These are phyloP conservation scores for Tolypeutes matacus DNA, from an alignment of 2,797 vertebrate genomes.

Conservation along the genomic window DNA sequence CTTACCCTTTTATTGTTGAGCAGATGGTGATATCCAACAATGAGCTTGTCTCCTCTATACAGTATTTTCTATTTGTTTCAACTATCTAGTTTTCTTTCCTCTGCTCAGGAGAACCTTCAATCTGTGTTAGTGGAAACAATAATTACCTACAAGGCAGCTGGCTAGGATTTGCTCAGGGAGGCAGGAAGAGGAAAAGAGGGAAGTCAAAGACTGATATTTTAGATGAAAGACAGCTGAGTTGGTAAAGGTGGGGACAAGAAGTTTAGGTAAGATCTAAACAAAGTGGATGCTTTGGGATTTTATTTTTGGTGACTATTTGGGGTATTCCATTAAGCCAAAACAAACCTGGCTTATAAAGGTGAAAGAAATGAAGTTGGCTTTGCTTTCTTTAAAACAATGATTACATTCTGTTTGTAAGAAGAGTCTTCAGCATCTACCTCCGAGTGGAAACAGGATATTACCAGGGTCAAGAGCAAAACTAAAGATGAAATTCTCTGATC, in stretches of 20 bases:
- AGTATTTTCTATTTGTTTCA: background rate
- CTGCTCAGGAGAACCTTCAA: background rate
- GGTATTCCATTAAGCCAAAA: background rate
- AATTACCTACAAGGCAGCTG: background rate
- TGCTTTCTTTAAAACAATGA: background rate
- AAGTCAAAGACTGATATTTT: background rate
- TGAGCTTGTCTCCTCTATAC: background rate
- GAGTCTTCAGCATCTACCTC: background rate
- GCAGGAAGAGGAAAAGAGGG: background rate
- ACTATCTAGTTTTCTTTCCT: background rate
- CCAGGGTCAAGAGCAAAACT: background rate
- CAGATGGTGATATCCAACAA: background rate
- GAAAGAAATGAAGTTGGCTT: background rate
- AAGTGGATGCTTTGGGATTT: background rate
- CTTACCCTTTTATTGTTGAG: background rate
- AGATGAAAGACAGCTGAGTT: background rate
- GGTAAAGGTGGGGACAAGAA: background rate
- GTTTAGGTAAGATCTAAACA: background rate
- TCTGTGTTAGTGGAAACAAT: background rate
- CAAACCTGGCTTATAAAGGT: background rate
- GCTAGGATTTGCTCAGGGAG: background rate
- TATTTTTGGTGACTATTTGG: background rate
- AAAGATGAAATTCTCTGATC: background rate
- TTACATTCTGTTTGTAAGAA: background rate
- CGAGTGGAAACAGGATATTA: background rate